Evolutionary conservation across 1,140 invertebrate genomes (phyloP).

Genomic region (Helicoverpa zea): DNA sequence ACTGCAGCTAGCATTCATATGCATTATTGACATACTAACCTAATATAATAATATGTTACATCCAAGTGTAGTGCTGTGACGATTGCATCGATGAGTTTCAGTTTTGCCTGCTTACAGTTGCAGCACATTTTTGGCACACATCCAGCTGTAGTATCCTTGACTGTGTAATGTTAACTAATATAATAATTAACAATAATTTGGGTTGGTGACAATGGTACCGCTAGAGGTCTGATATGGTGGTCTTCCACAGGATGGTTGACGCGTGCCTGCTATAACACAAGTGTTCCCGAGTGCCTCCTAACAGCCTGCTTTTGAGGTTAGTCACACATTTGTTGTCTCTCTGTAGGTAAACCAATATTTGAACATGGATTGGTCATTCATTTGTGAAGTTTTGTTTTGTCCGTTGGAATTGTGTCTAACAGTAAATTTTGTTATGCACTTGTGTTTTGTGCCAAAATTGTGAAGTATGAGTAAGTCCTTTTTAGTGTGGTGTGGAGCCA

Average conservation of each 20-base stretch:
- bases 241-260: conserved; percentile 83
- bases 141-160: conserved; percentile 83
- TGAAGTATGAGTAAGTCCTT: conserved; percentile 28
- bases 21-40: conserved; percentile 54
- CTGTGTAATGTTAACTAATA: conserved; percentile 71
- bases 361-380: conserved; percentile 29
- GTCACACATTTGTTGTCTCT: conserved; percentile 66
- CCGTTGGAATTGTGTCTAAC: conserved; percentile 21
- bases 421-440: background rate
- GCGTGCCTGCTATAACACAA: conserved; percentile 78
- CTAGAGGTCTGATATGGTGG: conserved; percentile 71
- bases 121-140: conserved; percentile 76
- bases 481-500: background rate
- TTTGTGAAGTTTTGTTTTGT: conserved; percentile 30
- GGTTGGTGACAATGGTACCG: conserved; percentile 65
- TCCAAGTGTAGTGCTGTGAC: conserved; percentile 46
- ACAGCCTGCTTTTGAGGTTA: conserved; percentile 85
- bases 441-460: conserved; percentile 26
- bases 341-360: conserved; percentile 42
- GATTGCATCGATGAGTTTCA: conserved; percentile 77
- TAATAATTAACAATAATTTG: conserved; percentile 71
- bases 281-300: conserved; percentile 83
- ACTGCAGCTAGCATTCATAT: conserved; percentile 42
- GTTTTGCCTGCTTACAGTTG: conserved; percentile 75
- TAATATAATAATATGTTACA: conserved; percentile 40